Evolutionary conservation across 1,140 invertebrate species (phyloP), one percentile per base, ranked within the genome.

Genomic region (Aphelenchoides fujianensis): DNA sequence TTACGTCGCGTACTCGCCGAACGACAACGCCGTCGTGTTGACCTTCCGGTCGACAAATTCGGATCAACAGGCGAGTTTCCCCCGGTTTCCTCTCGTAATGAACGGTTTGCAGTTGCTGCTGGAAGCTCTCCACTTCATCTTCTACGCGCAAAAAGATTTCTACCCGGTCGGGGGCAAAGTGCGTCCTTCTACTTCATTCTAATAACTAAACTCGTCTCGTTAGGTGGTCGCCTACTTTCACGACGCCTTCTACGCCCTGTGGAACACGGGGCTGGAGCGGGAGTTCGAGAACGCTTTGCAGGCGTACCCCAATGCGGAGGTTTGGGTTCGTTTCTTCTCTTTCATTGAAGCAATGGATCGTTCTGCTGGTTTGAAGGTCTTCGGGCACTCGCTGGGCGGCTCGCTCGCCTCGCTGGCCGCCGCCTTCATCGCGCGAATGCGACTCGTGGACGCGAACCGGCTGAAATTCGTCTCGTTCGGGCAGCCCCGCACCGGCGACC

Each of bases 261-360:
- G 74, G 74, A 75, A 75, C 16, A 31, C 55, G 1, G 74, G 74
- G 1, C 16, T 75, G 19, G 78, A 80, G 48, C 57, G 23, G 1
- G 74, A 75, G 73, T 55, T 75, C 19, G 7, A 31, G 27, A 32
- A 62, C 37, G n/a, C 72, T 1, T 37, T 78, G 30, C 31, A 35
- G 2, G 28, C 66, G 28, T 63, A 79, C 41, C 73, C 77, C 7
- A 62, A 53, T 16, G 77, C 74, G 27, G 74, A 75, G 34, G n/a
- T 75, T 32, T 75, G 74, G 74, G 74, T 79, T 31, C 7, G 62
- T 73, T 78, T n/a, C n/a, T n/a, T n/a, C n/a, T n/a, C n/a, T 75
- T 66, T 16, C 7, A 7, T 3, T 66, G 5, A 70, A 68, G 5
- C 7, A 48, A 66, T 9, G 7, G 69, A 54, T 66, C n/a, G 7